Evolutionary conservation across 2,888 invertebrate genomes (phyloP).

Genomic region (Rhingia rostrata): DNA sequence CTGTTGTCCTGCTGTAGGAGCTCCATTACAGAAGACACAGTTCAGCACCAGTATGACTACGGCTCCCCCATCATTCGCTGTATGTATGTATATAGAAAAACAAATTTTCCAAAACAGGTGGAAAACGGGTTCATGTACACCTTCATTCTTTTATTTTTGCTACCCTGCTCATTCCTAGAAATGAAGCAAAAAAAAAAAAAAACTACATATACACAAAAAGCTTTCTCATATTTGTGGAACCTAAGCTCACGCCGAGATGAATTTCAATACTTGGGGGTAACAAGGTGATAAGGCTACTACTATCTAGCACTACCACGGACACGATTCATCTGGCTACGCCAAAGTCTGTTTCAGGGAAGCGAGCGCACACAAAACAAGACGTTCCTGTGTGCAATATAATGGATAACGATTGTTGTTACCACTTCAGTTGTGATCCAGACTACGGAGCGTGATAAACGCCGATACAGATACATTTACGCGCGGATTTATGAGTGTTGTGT

Average conservation of each 20-base stretch:
- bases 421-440: conserved; percentile 71
- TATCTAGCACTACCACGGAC: conserved; percentile 51
- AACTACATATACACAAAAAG: not conserved
- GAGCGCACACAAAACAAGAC: conserved; percentile 32
- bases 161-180: not conserved
- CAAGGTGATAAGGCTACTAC: conserved; percentile 63
- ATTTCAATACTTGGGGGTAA: conserved; percentile 40
- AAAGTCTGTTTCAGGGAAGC: conserved; percentile 41
- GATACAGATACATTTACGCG: conserved; percentile 2
- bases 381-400: conserved; percentile 65
- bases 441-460: conserved; percentile 62
- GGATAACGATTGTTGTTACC: conserved; percentile 69
- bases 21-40: conserved; percentile 1
- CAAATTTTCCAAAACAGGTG: conserved; percentile 58
- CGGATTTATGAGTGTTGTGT: not conserved
- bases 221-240: conserved; percentile 64
- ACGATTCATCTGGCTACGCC: conserved; percentile 44
- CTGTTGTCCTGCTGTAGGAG: conserved; percentile 26
- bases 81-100: conserved; percentile 11
- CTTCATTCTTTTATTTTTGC: not conserved
- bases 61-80: not conserved
- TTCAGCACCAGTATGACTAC: conserved; percentile 5
- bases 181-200: not conserved
- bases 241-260: conserved; percentile 47
- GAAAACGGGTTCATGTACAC: conserved; percentile 19